These are phyloP conservation scores for Cyprinella venusta DNA, from an alignment of 2,797 vertebrate species.

Conservation along the genomic window DNA sequence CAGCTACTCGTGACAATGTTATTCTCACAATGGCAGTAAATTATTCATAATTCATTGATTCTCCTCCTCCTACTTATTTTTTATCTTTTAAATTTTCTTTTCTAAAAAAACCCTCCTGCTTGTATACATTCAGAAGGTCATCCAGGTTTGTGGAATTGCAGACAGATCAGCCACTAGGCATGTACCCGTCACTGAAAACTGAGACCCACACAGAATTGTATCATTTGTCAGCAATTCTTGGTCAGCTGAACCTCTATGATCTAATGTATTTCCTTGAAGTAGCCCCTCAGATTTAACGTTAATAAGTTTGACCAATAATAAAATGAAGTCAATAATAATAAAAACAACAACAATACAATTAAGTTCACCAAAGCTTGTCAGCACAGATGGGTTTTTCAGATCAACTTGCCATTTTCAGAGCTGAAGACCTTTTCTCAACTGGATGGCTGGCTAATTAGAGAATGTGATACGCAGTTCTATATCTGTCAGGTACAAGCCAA, in stretches of 20 bases:
- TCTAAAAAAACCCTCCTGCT: too few relatives aligned
- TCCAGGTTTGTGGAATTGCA: neutral
- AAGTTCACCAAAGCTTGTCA: neutral
- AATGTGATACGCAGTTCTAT: slow-evolving; percentile 43
- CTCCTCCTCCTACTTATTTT: too few relatives aligned
- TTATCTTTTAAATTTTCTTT: neutral
- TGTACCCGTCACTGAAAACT: neutral
- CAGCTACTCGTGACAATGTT: neutral
- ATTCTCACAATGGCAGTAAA: neutral
- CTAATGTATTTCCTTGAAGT: neutral
- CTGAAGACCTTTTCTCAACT: slow-evolving; percentile 24
- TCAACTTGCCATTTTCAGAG: slow-evolving; percentile 6
- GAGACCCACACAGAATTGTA: neutral
- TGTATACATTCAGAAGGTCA: too few relatives aligned
- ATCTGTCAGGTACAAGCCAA: slow-evolving; percentile 46
- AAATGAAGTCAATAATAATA: neutral
- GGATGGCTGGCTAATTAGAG: slow-evolving; percentile 36
- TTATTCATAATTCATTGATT: neutral
- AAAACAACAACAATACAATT: neutral
- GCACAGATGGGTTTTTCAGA: neutral
- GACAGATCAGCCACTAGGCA: neutral
- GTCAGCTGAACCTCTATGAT: neutral
- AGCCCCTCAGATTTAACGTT: neutral
- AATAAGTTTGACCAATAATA: neutral
- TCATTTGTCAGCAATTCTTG: neutral